A percentile compares a stretch with the other conserved stretches of the same genome.
phyloP scores from a whole-genome alignment of 1,140 invertebrate genomes.

The Drosophila nasuta region DNA sequence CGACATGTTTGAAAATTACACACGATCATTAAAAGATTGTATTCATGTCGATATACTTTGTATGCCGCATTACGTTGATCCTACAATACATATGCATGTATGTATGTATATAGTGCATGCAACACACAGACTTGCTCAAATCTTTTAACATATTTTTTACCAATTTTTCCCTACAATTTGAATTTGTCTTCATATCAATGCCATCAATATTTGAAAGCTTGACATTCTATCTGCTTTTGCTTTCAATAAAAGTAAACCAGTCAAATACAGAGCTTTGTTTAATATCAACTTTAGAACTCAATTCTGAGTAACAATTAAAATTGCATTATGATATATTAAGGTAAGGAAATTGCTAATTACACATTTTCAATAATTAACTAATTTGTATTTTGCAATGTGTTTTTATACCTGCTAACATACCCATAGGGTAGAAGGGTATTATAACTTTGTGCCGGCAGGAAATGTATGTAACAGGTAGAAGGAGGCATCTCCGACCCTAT shows the following conservation, averaged over 20 bases:
- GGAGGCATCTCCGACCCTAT: too few species aligned
- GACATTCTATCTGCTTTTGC: not conserved
- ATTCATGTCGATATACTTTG: conserved; percentile 80
- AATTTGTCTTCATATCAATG: not conserved
- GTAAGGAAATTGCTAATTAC: too few species aligned
- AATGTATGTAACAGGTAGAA: too few species aligned
- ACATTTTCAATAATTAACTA: too few species aligned
- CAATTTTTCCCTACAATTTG: not conserved
- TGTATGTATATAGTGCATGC: not conserved
- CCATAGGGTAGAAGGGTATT: too few species aligned
- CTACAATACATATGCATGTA: not conserved
- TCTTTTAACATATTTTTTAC: not conserved
- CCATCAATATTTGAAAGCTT: not conserved
- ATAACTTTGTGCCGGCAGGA: too few species aligned
- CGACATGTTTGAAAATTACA: conserved; percentile 79
- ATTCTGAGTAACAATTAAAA: too few species aligned
- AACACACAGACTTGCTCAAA: not conserved
- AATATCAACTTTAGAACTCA: too few species aligned
- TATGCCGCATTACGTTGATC: conserved; percentile 20
- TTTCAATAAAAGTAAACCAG: not conserved
- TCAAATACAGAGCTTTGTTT: too few species aligned
- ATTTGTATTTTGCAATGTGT: too few species aligned
- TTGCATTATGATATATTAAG: too few species aligned
- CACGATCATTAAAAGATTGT: conserved; percentile 83
- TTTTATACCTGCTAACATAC: too few species aligned